These are phyloP conservation scores for Limanda limanda DNA, from an alignment of 2,113 vertebrate genomes.

Conservation along the genomic window DNA sequence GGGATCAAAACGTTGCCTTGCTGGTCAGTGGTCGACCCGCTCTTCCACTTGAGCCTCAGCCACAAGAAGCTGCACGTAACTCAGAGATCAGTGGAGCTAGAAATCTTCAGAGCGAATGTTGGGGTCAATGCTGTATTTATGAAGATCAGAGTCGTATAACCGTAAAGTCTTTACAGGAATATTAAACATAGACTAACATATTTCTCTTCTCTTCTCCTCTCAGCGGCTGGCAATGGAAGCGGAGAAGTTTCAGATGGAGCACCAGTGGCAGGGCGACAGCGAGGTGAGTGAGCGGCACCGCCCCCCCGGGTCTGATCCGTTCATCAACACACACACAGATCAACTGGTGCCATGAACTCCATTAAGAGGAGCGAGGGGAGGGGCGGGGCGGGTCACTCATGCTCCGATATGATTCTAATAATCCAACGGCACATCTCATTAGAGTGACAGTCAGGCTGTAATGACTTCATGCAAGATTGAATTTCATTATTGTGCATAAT, in stretches of 20 bases:
- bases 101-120: not conserved
- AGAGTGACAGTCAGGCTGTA: constrained; percentile 19
- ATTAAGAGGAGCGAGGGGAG: constrained; percentile 19
- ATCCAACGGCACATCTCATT: constrained; percentile 63
- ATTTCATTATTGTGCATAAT: constrained; percentile 44
- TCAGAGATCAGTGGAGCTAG: not conserved
- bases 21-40: too few relatives aligned
- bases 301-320: not conserved
- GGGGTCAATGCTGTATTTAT: not conserved
- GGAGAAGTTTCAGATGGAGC: constrained; percentile 87
- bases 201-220: constrained; percentile 36
- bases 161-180: not conserved
- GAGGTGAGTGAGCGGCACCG: constrained; percentile 81
- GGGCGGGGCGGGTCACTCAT: constrained; percentile 61
- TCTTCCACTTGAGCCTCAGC: too few relatives aligned
- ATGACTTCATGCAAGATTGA: constrained; percentile 46
- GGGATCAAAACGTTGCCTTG: too few relatives aligned
- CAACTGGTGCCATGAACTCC: constrained; percentile 20
- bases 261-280: constrained; percentile 89
- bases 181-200: constrained; percentile 9
- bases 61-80: not conserved
- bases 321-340: constrained; percentile 27
- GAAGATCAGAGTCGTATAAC: not conserved
- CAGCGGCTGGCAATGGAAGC: constrained; percentile 89
- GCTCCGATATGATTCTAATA: constrained; percentile 73